phyloP scores from a whole-genome alignment of 2,113 vertebrate species.

The Hemibates koningsi region DNA sequence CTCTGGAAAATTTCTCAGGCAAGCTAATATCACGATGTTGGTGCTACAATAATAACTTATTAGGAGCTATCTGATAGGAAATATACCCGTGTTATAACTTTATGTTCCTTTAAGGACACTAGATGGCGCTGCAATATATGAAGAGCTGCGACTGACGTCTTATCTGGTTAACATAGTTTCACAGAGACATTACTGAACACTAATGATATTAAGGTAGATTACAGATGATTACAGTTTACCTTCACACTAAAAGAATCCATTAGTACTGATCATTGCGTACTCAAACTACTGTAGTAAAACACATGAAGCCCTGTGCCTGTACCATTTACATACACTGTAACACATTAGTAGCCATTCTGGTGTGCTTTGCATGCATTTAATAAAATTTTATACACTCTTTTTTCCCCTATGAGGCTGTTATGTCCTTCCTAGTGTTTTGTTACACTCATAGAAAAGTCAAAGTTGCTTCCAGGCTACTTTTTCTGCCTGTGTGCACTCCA shows the following conservation, averaged over 20 bases:
- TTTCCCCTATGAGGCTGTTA: neutral
- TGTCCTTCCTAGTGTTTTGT: neutral
- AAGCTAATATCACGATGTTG: neutral
- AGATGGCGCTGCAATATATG: constrained; percentile 37
- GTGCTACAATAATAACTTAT: neutral
- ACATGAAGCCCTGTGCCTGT: neutral
- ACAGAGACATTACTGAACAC: neutral
- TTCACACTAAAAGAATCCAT: neutral
- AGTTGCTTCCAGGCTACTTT: neutral
- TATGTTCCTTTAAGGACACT: neutral
- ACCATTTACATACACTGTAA: neutral
- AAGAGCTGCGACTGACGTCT: neutral
- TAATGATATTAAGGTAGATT: neutral
- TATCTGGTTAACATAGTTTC: neutral
- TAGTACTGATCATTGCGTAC: neutral
- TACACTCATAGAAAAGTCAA: neutral
- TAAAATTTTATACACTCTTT: neutral
- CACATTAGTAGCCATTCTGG: neutral
- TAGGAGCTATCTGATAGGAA: neutral
- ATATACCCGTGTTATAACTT: neutral
- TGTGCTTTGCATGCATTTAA: neutral
- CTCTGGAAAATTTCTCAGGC: neutral
- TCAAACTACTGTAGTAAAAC: neutral
- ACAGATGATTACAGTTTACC: neutral
- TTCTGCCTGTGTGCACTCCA: neutral